Evolutionary conservation across 2,797 vertebrate species (phyloP), one percentile per base, ranked within the genome.

Genomic region (Acrocephalus scirpaceus): DNA sequence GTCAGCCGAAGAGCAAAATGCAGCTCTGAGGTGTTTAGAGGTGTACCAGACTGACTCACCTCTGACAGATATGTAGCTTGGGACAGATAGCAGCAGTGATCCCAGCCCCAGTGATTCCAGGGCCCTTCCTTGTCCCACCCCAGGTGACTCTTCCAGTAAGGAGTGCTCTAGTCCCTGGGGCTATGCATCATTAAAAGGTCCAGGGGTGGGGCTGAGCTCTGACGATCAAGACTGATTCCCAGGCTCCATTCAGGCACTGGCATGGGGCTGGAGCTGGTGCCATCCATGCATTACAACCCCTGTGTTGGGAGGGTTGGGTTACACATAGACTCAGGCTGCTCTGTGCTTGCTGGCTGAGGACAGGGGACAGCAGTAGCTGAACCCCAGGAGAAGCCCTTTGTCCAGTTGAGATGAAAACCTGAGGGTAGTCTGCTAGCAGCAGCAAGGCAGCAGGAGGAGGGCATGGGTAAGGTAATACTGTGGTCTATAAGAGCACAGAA

Each of bases 1-100:
- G 27, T 5, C 0, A 0, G 56, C 7, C 44, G 22, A 34, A 77
- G 48, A 36, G 22, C 20, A 66, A 65, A 62, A 29, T 1, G 7
- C 23, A 50, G 20, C 53, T 71, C 66, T 61, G 61, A 56, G 51
- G 26, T 38, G 13, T 53, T 80, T 17, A 13, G 38, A 54, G 47
- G 7, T 7, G 3, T 1, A 3, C 38, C 32, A 53, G 42, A 19
- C 27, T 7, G 27, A 10, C 34, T 66, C 27, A 44, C 5, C 17
- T 72, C 27, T 65, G 74, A 7, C 44, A 65, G 50, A 34, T 2
- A 16, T 0, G 2, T 23, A 21, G 25, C 32, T 27, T 27, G 38
- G 38, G 57, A 40, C 45, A 65, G 51, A 5, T 8, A 12, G 36
- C 36, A 2, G 26, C 2, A 44, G 57, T 48, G 36, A 36, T 48